These are phyloP conservation scores for Epizoanthus scotinus DNA, from an alignment of 92 coral and sea anemone species.

Conservation along the genomic window DNA sequence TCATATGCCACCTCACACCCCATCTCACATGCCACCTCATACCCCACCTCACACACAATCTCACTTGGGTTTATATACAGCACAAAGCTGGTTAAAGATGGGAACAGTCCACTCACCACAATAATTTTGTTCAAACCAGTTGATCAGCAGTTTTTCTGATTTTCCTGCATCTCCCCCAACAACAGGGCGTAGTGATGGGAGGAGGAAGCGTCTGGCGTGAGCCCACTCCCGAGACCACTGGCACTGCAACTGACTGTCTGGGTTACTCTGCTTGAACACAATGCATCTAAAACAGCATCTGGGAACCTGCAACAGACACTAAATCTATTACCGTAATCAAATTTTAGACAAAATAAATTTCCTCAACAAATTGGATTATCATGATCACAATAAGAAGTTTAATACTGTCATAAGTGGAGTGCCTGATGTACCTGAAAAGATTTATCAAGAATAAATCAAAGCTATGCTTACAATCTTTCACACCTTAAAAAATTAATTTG, in stretches of 20 bases:
- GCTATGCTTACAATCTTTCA: too few relatives aligned
- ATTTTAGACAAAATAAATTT: neutral
- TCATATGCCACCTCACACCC: too few relatives aligned
- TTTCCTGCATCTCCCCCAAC: neutral
- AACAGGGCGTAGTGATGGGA: neutral
- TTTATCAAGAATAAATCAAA: too few relatives aligned
- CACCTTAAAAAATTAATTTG: too few relatives aligned
- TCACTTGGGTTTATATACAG: too few relatives aligned
- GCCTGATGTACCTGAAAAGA: too few relatives aligned
- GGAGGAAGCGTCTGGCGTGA: conserved; percentile 39
- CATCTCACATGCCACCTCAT: too few relatives aligned
- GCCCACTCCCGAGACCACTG: conserved; percentile 76
- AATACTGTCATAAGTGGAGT: too few relatives aligned
- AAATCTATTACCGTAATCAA: neutral
- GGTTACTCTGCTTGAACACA: conserved; percentile 37
- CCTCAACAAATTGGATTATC: neutral
- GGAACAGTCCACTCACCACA: neutral
- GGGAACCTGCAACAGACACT: conserved; percentile 49
- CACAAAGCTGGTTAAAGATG: too few relatives aligned
- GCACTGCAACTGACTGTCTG: conserved; percentile 54
- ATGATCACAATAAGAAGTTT: neutral
- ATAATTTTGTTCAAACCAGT: conserved; percentile 29
- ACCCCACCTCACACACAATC: too few relatives aligned
- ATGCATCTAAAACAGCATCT: conserved; percentile 45
- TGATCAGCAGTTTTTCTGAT: neutral